A percentile compares a stretch with the other conserved stretches of the same genome.
phyloP scores from a whole-genome alignment of 2,888 invertebrate genomes.

The Nasonovia ribisnigri region DNA sequence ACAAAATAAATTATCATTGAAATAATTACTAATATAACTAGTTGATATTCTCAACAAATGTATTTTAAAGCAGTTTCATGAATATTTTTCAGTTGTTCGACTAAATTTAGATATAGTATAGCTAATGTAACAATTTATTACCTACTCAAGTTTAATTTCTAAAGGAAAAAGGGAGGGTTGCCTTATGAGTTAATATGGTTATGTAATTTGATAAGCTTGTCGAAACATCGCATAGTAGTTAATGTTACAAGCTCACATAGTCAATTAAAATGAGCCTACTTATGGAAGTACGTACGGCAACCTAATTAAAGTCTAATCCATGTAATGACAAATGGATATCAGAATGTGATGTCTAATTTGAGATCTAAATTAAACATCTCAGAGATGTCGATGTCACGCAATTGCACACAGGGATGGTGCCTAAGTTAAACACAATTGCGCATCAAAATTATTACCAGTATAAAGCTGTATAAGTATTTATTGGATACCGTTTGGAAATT shows the following conservation, averaged over 20 bases:
- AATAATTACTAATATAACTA: not conserved
- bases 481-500: not conserved
- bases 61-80: not conserved
- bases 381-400: not conserved
- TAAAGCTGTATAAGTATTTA: not conserved
- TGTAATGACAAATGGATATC: not conserved
- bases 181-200: too few species aligned
- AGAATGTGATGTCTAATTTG: not conserved
- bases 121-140: not conserved
- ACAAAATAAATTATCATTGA: not conserved
- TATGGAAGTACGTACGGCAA: not conserved
- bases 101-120: not conserved
- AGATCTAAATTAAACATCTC: not conserved
- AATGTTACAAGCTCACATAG: not conserved
- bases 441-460: not conserved
- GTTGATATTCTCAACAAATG: not conserved
- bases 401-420: too few species aligned
- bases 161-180: not conserved
- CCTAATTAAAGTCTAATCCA: not conserved
- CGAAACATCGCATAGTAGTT: not conserved
- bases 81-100: not conserved
- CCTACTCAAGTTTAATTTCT: not conserved
- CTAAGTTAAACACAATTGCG: not conserved
- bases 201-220: not conserved
- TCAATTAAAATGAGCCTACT: not conserved